Base-by-base conservation (phyloP, 37 sponge, comb jelly and placozoan genomes). In the Theonella swinhoei region DNA sequence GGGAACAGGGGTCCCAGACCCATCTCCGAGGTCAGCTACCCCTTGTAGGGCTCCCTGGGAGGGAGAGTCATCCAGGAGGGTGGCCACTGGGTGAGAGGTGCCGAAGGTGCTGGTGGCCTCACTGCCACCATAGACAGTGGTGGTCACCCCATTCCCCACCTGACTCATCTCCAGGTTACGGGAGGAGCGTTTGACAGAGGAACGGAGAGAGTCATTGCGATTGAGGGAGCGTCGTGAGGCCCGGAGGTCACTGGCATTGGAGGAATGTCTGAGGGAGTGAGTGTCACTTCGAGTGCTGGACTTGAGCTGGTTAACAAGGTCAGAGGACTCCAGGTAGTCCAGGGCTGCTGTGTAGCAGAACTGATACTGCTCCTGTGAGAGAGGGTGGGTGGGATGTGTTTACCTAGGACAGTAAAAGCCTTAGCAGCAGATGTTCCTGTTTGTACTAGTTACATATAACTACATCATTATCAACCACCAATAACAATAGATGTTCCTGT, bases 361-460 rank as follows among this genome's bases (percentile, higher is more conserved):
- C 17, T 83, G 87, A 54, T 95, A 95, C 81, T 95, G 94, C 37
- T 89, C 93, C 94, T 94, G 58, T 4, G 29, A 3, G 35, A 25
- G 29, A 36, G 38, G n/a, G 36, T 75, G 32, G 1, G 40, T 22
- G n/a, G 39, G n/a, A 7, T 8, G 0, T 31, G 60, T 32, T 31
- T 78, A 47, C 59, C 39, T n/a, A n/a, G n/a, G n/a, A n/a, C n/a
- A n/a, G n/a, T n/a, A n/a, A n/a, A n/a, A n/a, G n/a, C n/a, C n/a
- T n/a, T n/a, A n/a, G n/a, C n/a, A n/a, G n/a, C n/a, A n/a, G n/a
- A n/a, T n/a, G n/a, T n/a, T n/a, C n/a, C n/a, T n/a, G n/a, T n/a
- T n/a, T n/a, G n/a, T n/a, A n/a, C n/a, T n/a, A n/a, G n/a, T n/a
- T n/a, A n/a, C n/a, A n/a, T n/a, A n/a, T n/a, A n/a, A n/a, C n/a